Evolutionary conservation across 2,113 vertebrate genomes (phyloP).

Genomic region (Irena cyanogastra): DNA sequence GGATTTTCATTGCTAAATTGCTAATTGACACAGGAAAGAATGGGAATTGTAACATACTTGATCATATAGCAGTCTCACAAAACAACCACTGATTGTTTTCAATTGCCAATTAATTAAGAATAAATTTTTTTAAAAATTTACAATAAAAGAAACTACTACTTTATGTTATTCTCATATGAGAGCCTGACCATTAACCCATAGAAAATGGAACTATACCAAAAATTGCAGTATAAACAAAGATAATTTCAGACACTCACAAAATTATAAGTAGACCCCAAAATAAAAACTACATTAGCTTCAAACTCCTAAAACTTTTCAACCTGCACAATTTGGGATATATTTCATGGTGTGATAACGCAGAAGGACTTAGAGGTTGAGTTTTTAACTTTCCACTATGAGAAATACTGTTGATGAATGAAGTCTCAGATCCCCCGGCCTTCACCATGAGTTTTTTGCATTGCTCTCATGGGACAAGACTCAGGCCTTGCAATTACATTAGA

Average conservation of each 20-base stretch:
- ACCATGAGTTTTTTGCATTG: accelerated
- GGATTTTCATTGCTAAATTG: not conserved
- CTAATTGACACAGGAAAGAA: not conserved
- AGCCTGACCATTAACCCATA: not conserved
- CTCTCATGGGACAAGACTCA: not conserved
- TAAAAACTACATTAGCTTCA: not conserved
- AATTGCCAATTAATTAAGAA: not conserved
- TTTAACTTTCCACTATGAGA: not conserved
- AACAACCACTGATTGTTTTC: not conserved
- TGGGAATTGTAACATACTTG: not conserved
- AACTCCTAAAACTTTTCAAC: not conserved
- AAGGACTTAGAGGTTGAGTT: not conserved
- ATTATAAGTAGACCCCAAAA: not conserved
- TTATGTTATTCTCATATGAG: not conserved
- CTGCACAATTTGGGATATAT: not conserved
- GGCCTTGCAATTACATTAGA: not conserved
- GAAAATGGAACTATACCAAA: not conserved
- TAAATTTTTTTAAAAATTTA: not conserved
- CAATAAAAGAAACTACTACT: not conserved
- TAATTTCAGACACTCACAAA: not conserved
- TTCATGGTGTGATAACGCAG: not conserved
- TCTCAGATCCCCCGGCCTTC: not conserved
- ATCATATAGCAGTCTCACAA: not conserved
- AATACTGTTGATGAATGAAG: not conserved
- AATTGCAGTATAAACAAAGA: not conserved